Evolutionary conservation across 1,140 invertebrate species (phyloP), one percentile per base, ranked within the genome.

Genomic region (Paralvinella palmiformis): DNA sequence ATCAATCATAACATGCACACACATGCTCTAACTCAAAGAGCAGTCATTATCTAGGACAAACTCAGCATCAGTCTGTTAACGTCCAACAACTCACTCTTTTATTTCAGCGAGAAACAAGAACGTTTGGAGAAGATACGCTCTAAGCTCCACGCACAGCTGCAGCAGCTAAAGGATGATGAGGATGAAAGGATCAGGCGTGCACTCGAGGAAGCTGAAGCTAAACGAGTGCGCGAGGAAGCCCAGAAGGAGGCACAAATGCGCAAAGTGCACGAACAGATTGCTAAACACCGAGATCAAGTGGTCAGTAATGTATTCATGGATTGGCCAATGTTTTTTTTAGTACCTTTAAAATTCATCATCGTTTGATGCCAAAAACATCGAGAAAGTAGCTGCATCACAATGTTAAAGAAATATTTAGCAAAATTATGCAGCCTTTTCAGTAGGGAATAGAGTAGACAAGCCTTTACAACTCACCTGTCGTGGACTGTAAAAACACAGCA

Each of bases 131-230:
- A 64, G 20, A 80, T 80, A 29, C 67, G 74, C 24, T 72, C 74
- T 31, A 78, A 78, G 62, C 68, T 80, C 7, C 64, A 63, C 1
- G 75, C 75, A 44, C 75, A 79, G 65, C 69, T 80, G 69, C 74
- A 78, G 64, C 68, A 75, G 64, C 74, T 70, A 31, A 58, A 75
- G 0, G 72, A 72, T 61, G 74, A 80, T 70, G 78, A 80, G 63
- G 78, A 80, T 66, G 71, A 72, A 7, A 66, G 76, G 48, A 75
- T 80, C 48, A 55, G 64, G 20, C 63, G 65, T 50, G 78, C 77
- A 15, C 66, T 72, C 6, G 66, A 70, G 45, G 78, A 80, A 53
- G 69, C 64, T 0, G 77, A 79, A 62, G 71, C 72, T 57, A 79
- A 77, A 57, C 33, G 65, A 17, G 66, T 65, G 0, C 59, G 67